Conservation (phyloP, 2,888 invertebrate species). For the Dryocosmus kuriphilus region DNA sequence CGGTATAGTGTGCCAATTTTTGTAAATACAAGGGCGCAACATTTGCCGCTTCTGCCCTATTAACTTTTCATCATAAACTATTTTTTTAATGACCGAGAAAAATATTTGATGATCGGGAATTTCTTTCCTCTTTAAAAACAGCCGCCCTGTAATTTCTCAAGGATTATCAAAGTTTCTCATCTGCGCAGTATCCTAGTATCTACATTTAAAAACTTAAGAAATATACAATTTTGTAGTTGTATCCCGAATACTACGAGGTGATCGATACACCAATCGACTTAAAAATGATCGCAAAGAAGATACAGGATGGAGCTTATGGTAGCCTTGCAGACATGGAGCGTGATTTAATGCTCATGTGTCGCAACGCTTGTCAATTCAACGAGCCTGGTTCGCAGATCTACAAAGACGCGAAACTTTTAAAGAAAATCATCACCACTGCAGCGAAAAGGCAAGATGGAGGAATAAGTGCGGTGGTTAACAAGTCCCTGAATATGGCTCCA, state of each 20-base stretch:
- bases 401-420: slow-evolving; percentile 94
- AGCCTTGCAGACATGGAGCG: slow-evolving; percentile 90
- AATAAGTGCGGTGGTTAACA: slow-evolving; percentile 62
- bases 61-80: too few species aligned
- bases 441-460: slow-evolving; percentile 73
- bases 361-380: slow-evolving; percentile 97
- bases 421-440: slow-evolving; percentile 83
- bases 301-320: slow-evolving; percentile 90
- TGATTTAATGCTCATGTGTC: slow-evolving; percentile 93
- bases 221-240: slow-evolving; percentile 79
- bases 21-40: too few species aligned
- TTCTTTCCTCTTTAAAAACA: too few species aligned
- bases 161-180: too few species aligned
- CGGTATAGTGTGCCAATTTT: too few species aligned
- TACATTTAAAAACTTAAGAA: slow-evolving; percentile 1
- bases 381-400: slow-evolving; percentile 98
- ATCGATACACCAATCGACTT: slow-evolving; percentile 97
- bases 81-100: too few species aligned
- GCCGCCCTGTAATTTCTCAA: too few species aligned
- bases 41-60: too few species aligned
- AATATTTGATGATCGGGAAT: too few species aligned
- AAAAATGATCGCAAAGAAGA: slow-evolving; percentile 93
- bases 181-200: too few species aligned
- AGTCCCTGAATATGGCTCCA: slow-evolving; percentile 67
- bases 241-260: slow-evolving; percentile 96